Evolutionary conservation across 2,113 vertebrate species (phyloP).

Genomic region (Porphyrio hochstetteri): DNA sequence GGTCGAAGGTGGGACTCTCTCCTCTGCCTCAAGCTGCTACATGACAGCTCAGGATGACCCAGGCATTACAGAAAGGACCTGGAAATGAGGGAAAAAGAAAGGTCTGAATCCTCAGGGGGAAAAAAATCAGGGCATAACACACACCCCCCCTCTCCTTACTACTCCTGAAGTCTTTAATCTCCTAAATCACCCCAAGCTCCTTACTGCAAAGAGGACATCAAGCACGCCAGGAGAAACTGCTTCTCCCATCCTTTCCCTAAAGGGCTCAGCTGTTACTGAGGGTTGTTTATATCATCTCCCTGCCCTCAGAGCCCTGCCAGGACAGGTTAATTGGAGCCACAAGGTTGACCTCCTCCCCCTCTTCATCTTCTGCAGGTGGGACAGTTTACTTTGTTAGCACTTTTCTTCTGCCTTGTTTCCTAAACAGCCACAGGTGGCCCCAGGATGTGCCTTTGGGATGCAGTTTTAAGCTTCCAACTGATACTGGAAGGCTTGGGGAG

Average conservation of each 20-base stretch:
- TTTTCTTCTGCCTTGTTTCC: not conserved
- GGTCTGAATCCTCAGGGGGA: not conserved
- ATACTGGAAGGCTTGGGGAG: not conserved
- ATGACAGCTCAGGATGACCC: not conserved
- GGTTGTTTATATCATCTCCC: not conserved
- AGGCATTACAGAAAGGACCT: not conserved
- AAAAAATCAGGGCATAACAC: not conserved
- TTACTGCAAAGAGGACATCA: not conserved
- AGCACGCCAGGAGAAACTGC: rapidly evolving
- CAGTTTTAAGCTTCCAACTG: not conserved
- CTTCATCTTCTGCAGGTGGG: not conserved
- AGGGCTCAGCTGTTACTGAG: rapidly evolving
- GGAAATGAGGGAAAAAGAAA: not conserved
- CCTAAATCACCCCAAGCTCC: not conserved
- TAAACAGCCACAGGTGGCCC: not conserved
- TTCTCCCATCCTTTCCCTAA: not conserved
- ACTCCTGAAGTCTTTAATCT: not conserved
- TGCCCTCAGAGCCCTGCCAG: not conserved
- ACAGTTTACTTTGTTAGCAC: not conserved
- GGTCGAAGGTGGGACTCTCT: not conserved
- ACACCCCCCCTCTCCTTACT: not conserved
- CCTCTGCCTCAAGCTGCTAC: rapidly evolving
- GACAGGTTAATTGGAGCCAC: not conserved
- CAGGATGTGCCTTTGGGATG: not conserved
- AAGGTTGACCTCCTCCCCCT: not conserved